Evolutionary conservation across 2,888 invertebrate genomes (phyloP).

Genomic region (Hololepta plana): DNA sequence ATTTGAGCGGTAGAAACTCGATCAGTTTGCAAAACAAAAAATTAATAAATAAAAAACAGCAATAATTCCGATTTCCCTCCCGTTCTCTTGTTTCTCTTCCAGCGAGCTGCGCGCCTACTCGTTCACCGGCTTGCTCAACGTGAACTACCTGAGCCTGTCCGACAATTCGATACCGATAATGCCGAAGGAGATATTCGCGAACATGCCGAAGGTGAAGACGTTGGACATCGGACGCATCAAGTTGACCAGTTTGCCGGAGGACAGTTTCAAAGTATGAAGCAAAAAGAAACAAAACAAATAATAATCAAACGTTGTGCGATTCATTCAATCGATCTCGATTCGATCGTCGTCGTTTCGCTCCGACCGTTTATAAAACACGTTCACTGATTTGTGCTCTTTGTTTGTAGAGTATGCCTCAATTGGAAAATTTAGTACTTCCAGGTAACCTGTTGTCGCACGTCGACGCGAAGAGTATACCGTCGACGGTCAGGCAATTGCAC

Average conservation of each 20-base stretch:
- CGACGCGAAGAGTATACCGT: constrained; percentile 53
- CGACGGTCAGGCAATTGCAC: constrained; percentile 48
- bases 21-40: neutral
- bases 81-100: constrained; percentile 26
- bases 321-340: no score
- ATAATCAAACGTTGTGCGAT: no score
- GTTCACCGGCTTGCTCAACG: constrained; percentile 54
- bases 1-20: no score
- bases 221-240: constrained; percentile 69
- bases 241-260: constrained; percentile 51
- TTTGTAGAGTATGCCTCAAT: constrained; percentile 36
- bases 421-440: constrained; percentile 53
- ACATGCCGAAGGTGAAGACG: constrained; percentile 59
- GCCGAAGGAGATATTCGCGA: constrained; percentile 56
- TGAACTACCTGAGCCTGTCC: constrained; percentile 60
- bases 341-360: no score
- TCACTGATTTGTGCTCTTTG: no score
- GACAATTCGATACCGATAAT: constrained; percentile 61
- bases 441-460: constrained; percentile 57
- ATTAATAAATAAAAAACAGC: constrained; percentile 1
- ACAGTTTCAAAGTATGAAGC: constrained; percentile 62
- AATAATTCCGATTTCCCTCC: constrained; percentile 2
- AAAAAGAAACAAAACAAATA: no score
- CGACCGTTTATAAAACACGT: no score
- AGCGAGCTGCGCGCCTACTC: constrained; percentile 56